phyloP scores from a whole-genome alignment of 2,888 invertebrate species.

The Archips xylosteana region DNA sequence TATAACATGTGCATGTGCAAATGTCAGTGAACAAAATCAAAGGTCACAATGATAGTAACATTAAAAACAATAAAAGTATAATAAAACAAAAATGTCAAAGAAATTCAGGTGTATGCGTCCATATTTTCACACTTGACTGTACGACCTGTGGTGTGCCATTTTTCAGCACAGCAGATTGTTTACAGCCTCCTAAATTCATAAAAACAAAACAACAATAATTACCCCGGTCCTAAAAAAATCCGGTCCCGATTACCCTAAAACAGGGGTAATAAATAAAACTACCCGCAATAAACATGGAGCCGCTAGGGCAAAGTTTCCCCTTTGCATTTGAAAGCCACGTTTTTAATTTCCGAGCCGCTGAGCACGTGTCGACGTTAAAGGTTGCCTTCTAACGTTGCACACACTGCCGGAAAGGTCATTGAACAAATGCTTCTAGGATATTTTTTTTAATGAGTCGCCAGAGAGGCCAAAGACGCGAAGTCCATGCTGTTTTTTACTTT shows the following conservation, averaged over 20 bases:
- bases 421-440: slow-evolving; percentile 12
- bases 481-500: too few relatives aligned
- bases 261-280: slow-evolving; percentile 40
- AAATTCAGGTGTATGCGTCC: too few relatives aligned
- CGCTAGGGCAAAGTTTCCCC: slow-evolving; percentile 62
- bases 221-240: not conserved
- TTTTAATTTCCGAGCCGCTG: slow-evolving; percentile 78
- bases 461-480: too few relatives aligned
- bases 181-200: not conserved
- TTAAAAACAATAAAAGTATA: too few relatives aligned
- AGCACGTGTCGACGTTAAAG: slow-evolving; percentile 61
- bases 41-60: too few relatives aligned
- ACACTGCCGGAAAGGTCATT: slow-evolving; percentile 47
- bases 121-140: too few relatives aligned
- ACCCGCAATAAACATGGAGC: slow-evolving; percentile 37
- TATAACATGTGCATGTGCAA: too few relatives aligned
- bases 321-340: slow-evolving; percentile 73
- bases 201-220: slow-evolving; percentile 1
- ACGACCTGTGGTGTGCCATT: too few relatives aligned
- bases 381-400: slow-evolving; percentile 57
- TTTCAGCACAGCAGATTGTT: not conserved
- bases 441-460: too few relatives aligned
- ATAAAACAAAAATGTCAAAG: too few relatives aligned
- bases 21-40: too few relatives aligned
- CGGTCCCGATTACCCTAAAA: not conserved